phyloP scores from a whole-genome alignment of 2,113 vertebrate species.

The Phalacrocorax brasilianus region DNA sequence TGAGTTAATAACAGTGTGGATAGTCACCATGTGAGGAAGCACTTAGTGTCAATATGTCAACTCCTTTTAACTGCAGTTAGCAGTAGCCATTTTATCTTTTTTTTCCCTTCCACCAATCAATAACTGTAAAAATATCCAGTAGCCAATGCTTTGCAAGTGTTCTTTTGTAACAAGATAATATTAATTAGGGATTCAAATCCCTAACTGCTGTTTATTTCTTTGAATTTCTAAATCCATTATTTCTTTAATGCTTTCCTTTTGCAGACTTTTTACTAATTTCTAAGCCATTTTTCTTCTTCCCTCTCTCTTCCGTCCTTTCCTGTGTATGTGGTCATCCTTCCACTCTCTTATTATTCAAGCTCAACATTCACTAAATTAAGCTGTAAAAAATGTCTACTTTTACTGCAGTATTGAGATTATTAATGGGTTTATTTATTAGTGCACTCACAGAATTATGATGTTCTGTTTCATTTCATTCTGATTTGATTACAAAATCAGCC shows the following conservation, averaged over 20 bases:
- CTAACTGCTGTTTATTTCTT: constrained; percentile 46
- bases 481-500: background rate
- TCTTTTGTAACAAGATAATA: constrained; percentile 58
- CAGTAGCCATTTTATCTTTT: constrained; percentile 22
- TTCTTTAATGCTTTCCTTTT: constrained; percentile 2
- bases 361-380: background rate
- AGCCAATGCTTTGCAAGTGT: constrained; percentile 48
- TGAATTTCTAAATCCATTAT: background rate
- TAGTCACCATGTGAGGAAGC: background rate
- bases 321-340: background rate
- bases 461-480: background rate
- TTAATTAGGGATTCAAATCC: constrained; percentile 58
- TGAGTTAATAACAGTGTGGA: background rate
- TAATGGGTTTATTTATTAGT: background rate
- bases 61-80: background rate
- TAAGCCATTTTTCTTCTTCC: background rate
- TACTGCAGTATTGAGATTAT: background rate
- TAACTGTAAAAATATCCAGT: background rate
- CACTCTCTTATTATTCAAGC: background rate
- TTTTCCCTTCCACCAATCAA: background rate
- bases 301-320: background rate
- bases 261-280: background rate
- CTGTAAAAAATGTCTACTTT: constrained; percentile 5
- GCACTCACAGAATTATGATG: background rate
- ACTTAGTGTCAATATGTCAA: constrained; percentile 27